phyloP scores from a whole-genome alignment of 2,888 invertebrate species.

The Villa cingulata region DNA sequence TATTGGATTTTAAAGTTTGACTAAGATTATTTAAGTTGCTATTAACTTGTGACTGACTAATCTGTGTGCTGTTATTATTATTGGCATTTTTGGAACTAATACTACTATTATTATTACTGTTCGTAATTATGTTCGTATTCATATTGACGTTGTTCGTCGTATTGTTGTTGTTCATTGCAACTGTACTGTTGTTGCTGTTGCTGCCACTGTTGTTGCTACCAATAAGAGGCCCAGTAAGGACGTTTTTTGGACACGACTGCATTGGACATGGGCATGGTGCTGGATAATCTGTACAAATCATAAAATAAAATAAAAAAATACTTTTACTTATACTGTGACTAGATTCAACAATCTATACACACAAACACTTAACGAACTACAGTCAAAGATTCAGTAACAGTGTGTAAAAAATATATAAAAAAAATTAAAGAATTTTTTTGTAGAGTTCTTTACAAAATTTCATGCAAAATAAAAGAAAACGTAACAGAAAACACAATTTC shows the following conservation, averaged over 20 bases:
- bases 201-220: constrained; percentile 65
- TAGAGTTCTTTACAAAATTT: too few relatives aligned
- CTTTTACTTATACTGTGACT: neutral
- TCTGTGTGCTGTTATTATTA: neutral
- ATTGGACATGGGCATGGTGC: constrained; percentile 70
- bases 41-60: constrained; percentile 1
- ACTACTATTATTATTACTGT: constrained; percentile 17
- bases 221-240: constrained; percentile 96
- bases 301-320: constrained; percentile 29
- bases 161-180: constrained; percentile 11
- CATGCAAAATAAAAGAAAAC: too few relatives aligned
- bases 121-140: constrained; percentile 19
- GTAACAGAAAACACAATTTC: neutral
- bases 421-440: too few relatives aligned
- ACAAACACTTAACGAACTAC: neutral
- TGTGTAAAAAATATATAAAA: too few relatives aligned
- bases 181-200: constrained; percentile 35
- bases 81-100: constrained; percentile 11
- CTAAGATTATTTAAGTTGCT: constrained; percentile 12
- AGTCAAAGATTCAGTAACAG: neutral
- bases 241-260: constrained; percentile 96
- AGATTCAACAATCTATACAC: neutral
- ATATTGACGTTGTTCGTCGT: constrained; percentile 14
- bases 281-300: constrained; percentile 37
- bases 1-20: constrained; percentile 29